Conservation (phyloP, 1,140 invertebrate species). For the Physella acuta region DNA sequence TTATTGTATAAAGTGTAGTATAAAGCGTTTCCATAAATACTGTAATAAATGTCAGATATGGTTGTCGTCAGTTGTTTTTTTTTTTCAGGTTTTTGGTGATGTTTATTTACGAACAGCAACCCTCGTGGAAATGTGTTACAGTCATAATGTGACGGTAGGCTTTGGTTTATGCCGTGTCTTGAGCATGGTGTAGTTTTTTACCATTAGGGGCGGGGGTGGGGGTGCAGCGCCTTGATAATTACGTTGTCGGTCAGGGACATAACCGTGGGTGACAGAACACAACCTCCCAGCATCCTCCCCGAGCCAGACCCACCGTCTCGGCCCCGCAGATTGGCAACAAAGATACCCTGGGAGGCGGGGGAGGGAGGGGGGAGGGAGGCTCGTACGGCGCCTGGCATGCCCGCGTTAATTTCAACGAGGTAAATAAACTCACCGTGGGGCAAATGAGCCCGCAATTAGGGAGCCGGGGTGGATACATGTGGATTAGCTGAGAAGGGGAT, state of each 20-base stretch:
- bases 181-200: too few relatives aligned
- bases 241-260: not conserved
- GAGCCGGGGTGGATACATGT: not conserved
- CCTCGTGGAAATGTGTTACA: too few relatives aligned
- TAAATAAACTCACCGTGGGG: not conserved
- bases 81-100: too few relatives aligned
- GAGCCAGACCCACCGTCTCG: conserved; percentile 2
- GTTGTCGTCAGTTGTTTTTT: too few relatives aligned
- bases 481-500: too few relatives aligned
- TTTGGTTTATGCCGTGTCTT: too few relatives aligned
- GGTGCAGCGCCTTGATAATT: not conserved
- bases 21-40: too few relatives aligned
- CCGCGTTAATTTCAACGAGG: not conserved
- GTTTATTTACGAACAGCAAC: too few relatives aligned
- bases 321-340: not conserved
- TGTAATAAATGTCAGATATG: too few relatives aligned
- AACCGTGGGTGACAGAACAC: not conserved
- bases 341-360: not conserved
- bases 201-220: too few relatives aligned
- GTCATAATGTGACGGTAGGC: too few relatives aligned
- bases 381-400: conserved; percentile 1
- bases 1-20: too few relatives aligned
- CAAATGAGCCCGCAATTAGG: not conserved
- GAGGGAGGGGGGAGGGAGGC: not conserved
- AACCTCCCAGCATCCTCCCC: not conserved